These are phyloP conservation scores for Helogale parvula DNA, from an alignment of 2,113 vertebrate genomes.

Conservation along the genomic window DNA sequence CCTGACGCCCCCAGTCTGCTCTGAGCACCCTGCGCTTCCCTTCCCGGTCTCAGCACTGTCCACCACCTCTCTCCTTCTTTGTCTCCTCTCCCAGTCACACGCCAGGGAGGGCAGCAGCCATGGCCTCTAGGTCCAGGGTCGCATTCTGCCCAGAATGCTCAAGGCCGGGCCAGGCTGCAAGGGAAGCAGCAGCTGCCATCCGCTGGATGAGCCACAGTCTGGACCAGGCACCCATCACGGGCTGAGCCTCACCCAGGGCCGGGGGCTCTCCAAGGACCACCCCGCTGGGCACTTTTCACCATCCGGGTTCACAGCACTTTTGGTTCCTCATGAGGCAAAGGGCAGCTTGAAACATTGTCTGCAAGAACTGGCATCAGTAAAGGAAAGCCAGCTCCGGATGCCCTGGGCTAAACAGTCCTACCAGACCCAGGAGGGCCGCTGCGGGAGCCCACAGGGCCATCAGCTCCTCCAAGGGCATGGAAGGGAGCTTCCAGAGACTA, in stretches of 20 bases:
- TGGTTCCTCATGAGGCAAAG: not conserved
- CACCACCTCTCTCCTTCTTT: not conserved
- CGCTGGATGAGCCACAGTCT: not conserved
- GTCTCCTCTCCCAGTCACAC: not conserved
- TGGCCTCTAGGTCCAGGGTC: not conserved
- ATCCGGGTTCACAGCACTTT: not conserved
- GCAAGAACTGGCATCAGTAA: not conserved
- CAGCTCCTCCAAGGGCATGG: too few species aligned
- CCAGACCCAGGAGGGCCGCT: not conserved
- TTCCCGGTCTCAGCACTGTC: rapidly evolving
- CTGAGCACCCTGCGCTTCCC: not conserved
- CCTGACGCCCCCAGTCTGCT: rapidly evolving
- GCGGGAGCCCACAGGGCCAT: rapidly evolving
- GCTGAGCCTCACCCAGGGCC: not conserved
- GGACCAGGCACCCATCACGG: not conserved
- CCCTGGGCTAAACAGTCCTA: too few species aligned
- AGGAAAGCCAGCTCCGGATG: not conserved
- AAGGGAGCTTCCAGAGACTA: not conserved
- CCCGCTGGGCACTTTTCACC: not conserved
- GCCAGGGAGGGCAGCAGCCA: not conserved
- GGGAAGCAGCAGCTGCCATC: not conserved
- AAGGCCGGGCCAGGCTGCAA: rapidly evolving
- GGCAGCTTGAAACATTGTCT: not conserved
- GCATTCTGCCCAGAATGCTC: too few species aligned
- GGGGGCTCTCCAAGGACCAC: not conserved